A percentile compares a stretch with the other conserved stretches of the same genome.
These are phyloP conservation scores for Dyspetes luteomarginatus DNA, from an alignment of 2,888 invertebrate genomes.

Conservation along the genomic window DNA sequence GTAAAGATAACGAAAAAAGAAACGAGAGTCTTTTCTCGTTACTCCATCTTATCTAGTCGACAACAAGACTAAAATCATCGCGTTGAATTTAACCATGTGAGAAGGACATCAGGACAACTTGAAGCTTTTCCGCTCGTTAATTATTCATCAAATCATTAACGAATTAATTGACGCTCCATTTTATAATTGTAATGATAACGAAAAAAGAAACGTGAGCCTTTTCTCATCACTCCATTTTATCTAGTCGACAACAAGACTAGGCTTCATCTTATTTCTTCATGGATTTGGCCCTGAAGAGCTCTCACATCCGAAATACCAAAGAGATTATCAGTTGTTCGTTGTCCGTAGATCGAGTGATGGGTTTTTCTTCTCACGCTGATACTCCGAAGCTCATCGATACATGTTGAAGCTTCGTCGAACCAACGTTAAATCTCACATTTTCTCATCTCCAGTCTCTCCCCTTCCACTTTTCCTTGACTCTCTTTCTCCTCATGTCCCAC, in stretches of 20 bases:
- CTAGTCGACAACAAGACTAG: conserved; percentile 35
- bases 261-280: conserved; percentile 25
- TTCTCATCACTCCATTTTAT: conserved; percentile 38
- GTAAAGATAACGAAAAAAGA: neutral
- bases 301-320: conserved; percentile 14
- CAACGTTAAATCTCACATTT: conserved; percentile 44
- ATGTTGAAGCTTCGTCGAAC: neutral
- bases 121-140: no score
- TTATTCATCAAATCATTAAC: neutral
- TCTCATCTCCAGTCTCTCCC: conserved; percentile 52
- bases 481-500: conserved; percentile 51
- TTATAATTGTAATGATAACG: conserved; percentile 11
- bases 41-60: conserved; percentile 52
- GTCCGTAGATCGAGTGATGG: conserved; percentile 39
- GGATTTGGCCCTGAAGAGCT: conserved; percentile 35
- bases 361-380: conserved; percentile 62
- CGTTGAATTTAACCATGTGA: no score
- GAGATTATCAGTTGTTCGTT: conserved; percentile 5
- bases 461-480: conserved; percentile 33
- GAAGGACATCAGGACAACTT: no score
- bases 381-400: conserved; percentile 47
- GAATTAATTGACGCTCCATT: neutral
- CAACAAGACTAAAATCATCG: conserved; percentile 12
- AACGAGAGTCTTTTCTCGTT: neutral
- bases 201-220: neutral